A percentile compares a stretch with the other conserved stretches of the same genome.
Evolutionary conservation across 2,888 invertebrate genomes (phyloP).

Genomic region (Elysia crispata): DNA sequence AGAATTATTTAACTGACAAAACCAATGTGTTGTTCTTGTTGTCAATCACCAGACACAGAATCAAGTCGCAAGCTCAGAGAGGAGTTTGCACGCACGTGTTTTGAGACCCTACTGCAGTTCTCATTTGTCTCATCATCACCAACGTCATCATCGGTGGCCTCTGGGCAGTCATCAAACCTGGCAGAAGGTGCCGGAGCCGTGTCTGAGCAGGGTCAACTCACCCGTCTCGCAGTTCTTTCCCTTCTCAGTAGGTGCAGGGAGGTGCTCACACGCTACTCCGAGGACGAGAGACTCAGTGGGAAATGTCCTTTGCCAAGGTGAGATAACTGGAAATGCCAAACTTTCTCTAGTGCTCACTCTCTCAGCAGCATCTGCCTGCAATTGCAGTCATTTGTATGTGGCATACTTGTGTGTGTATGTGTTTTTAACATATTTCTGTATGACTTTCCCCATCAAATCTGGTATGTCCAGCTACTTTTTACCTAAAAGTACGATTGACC

Average conservation of each 20-base stretch:
- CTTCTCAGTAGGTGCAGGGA: conserved; percentile 94
- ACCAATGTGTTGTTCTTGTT: too few species aligned
- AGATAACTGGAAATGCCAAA: too few species aligned
- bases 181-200: conserved; percentile 34
- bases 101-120: conserved; percentile 95
- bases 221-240: conserved; percentile 88
- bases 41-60: conserved; percentile 82
- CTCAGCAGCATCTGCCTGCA: too few species aligned
- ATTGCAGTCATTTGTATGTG: too few species aligned
- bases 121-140: conserved; percentile 81
- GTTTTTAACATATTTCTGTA: too few species aligned
- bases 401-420: too few species aligned
- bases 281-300: conserved; percentile 89
- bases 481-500: too few species aligned
- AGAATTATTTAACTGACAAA: too few species aligned
- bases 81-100: conserved; percentile 97
- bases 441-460: too few species aligned
- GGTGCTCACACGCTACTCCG: conserved; percentile 91
- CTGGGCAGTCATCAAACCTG: conserved; percentile 29
- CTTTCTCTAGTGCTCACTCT: too few species aligned
- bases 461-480: too few species aligned
- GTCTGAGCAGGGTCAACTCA: conserved; percentile 79
- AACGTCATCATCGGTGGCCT: too few species aligned
- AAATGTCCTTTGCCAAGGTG: conserved; percentile 92
- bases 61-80: conserved; percentile 88